Evolutionary conservation across 2,113 vertebrate genomes (phyloP).

Genomic region (Thunnus thynnus): DNA sequence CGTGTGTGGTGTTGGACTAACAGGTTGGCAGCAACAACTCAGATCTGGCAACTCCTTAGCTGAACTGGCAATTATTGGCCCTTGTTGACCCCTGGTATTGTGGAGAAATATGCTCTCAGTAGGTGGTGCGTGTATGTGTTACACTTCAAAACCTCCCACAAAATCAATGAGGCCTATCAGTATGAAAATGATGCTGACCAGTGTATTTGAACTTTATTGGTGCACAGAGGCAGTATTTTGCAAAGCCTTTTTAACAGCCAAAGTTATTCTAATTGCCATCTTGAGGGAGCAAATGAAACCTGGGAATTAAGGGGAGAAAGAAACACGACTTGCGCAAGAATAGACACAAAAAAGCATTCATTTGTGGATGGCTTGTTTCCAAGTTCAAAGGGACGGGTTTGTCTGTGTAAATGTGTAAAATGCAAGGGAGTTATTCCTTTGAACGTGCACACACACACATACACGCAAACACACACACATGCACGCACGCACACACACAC

Average conservation of each 20-base stretch:
- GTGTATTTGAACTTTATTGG: conserved; percentile 24
- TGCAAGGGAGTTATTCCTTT: conserved; percentile 44
- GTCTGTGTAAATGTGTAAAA: conserved; percentile 52
- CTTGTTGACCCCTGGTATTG: conserved; percentile 48
- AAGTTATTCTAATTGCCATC: conserved; percentile 24
- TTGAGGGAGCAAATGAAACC: conserved; percentile 3
- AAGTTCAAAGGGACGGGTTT: conserved; percentile 50
- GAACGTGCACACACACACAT: conserved; percentile 24
- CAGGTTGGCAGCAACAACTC: conserved; percentile 47
- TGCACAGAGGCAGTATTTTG: conserved; percentile 30
- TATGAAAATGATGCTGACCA: conserved; percentile 27
- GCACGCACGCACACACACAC: not conserved
- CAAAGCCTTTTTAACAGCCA: conserved; percentile 1
- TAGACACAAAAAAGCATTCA: conserved; percentile 26
- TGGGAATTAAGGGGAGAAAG: not conserved
- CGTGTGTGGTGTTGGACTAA: conserved; percentile 46
- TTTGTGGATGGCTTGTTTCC: conserved; percentile 31
- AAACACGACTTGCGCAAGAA: conserved; percentile 1
- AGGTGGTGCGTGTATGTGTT: conserved; percentile 41
- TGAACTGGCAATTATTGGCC: conserved; percentile 54
- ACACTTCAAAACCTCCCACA: conserved; percentile 14
- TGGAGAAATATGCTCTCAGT: conserved; percentile 47
- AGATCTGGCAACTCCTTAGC: conserved; percentile 54
- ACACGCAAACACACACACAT: conserved; percentile 20
- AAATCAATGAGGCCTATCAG: conserved; percentile 49